Evolutionary conservation across 1,140 invertebrate species (phyloP).

Genomic region (Philaenus spumarius): DNA sequence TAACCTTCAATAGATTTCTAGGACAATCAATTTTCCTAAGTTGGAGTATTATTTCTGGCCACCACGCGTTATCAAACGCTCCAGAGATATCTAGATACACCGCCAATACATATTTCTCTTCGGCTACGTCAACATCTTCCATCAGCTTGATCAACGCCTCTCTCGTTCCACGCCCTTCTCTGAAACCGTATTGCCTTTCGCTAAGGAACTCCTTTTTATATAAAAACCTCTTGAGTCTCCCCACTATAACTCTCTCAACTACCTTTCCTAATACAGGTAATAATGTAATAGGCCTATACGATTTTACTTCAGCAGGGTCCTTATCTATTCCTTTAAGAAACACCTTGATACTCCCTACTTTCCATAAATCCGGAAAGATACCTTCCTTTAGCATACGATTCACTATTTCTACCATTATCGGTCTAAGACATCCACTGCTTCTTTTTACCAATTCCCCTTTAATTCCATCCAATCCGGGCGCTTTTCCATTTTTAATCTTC

Average conservation of each 20-base stretch:
- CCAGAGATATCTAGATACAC: constrained; percentile 41
- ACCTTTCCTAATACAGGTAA: background rate
- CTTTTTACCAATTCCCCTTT: too few species aligned
- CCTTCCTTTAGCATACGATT: too few species aligned
- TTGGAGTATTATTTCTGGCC: constrained; percentile 26
- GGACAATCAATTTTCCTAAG: constrained; percentile 1
- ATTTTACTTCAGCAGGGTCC: too few species aligned
- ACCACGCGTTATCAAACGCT: constrained; percentile 41
- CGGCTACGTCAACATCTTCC: background rate
- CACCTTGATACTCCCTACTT: too few species aligned
- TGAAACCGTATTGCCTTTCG: constrained; percentile 12
- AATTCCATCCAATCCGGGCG: too few species aligned
- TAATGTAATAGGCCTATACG: too few species aligned
- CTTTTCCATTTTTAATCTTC: too few species aligned
- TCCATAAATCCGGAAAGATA: too few species aligned
- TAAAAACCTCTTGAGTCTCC: background rate
- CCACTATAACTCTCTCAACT: background rate
- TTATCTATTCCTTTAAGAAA: too few species aligned
- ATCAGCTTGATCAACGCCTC: background rate
- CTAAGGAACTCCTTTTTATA: background rate
- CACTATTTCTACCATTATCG: too few species aligned
- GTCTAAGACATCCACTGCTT: too few species aligned
- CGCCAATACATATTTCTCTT: constrained; percentile 30
- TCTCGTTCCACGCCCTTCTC: background rate
- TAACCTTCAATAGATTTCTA: background rate